Conservation (phyloP, 2,888 invertebrate genomes). For the Cataglyphis altisquamis region DNA sequence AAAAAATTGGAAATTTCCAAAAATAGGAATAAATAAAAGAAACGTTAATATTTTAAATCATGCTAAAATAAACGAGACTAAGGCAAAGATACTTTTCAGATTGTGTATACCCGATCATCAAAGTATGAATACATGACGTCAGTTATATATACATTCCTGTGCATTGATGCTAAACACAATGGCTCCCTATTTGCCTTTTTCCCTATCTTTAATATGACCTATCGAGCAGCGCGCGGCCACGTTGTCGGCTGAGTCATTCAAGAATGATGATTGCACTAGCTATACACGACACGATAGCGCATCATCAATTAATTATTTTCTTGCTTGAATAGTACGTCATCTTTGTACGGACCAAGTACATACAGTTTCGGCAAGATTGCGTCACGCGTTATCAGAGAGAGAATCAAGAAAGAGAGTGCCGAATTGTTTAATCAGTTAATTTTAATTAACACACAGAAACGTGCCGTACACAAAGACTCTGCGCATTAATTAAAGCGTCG, state of each 20-base stretch:
- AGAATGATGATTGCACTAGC: constrained; percentile 68
- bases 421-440: constrained; percentile 56
- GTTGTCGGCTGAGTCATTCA: constrained; percentile 68
- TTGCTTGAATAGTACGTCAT: constrained; percentile 52
- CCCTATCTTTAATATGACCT: constrained; percentile 56
- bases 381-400: background rate
- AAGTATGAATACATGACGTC: constrained; percentile 33
- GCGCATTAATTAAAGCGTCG: constrained; percentile 54
- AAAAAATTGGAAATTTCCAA: background rate
- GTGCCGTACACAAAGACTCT: constrained; percentile 32
- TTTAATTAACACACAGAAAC: constrained; percentile 54
- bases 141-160: constrained; percentile 58
- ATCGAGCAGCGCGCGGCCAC: constrained; percentile 54
- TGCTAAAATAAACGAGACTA: background rate
- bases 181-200: constrained; percentile 49
- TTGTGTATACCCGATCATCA: constrained; percentile 30
- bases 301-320: constrained; percentile 73
- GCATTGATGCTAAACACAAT: constrained; percentile 62
- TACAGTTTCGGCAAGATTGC: constrained; percentile 2
- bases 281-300: constrained; percentile 61
- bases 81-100: constrained; percentile 27
- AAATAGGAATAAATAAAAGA: background rate
- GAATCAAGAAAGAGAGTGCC: background rate
- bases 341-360: background rate
- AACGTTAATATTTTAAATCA: background rate